A percentile compares a stretch with the other conserved stretches of the same genome.
These are phyloP conservation scores for Sarcophaga carnaria DNA, from an alignment of 2,888 invertebrate species.

Conservation along the genomic window DNA sequence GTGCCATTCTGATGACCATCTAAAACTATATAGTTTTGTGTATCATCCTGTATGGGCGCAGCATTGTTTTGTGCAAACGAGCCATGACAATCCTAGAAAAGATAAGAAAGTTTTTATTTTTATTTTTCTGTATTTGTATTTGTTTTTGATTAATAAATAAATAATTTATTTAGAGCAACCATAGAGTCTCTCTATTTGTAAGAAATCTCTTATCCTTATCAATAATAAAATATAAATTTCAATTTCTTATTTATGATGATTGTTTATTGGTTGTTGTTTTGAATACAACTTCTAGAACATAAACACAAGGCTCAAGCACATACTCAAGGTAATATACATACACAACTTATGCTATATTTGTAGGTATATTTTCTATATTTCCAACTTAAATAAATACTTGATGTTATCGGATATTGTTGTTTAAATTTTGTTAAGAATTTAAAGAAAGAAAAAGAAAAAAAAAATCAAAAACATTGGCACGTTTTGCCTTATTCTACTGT, in stretches of 20 bases:
- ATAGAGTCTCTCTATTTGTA: no score
- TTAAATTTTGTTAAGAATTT: no score
- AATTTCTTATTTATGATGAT: background rate
- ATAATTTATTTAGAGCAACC: background rate
- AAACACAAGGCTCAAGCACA: background rate
- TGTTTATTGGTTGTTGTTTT: background rate
- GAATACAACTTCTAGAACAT: background rate
- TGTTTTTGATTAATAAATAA: background rate
- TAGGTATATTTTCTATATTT: no score
- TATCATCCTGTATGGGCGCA: conserved; percentile 88
- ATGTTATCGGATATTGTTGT: no score
- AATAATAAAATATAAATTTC: background rate
- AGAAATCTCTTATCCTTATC: background rate
- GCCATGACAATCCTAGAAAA: conserved; percentile 91
- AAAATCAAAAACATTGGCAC: no score
- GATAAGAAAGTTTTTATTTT: background rate
- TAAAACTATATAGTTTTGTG: conserved; percentile 91
- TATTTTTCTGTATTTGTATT: no score
- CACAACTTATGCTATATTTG: no score
- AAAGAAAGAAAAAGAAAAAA: no score
- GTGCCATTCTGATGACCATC: conserved; percentile 91
- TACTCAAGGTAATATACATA: no score
- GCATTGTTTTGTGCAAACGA: conserved; percentile 84
- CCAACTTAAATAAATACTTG: no score
- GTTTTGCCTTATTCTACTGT: no score